Percentiles rank a stretch among this genome's conserved stretches.
phyloP scores from a whole-genome alignment of 1,140 invertebrate species.

The Zaprionus tsacasi region DNA sequence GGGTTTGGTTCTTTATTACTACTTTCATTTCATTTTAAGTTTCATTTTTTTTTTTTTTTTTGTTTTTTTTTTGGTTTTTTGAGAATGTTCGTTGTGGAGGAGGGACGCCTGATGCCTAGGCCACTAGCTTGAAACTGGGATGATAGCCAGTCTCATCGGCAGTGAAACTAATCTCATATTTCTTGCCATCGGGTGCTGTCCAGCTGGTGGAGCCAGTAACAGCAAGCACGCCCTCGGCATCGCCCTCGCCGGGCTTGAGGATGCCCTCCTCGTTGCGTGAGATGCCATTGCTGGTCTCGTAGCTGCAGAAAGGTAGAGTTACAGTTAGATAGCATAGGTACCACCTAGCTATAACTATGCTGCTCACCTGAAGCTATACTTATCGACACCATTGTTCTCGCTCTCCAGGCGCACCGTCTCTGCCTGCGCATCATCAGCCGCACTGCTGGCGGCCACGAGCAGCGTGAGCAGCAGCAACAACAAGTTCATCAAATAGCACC shows the following conservation, averaged over 20 bases:
- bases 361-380: not conserved
- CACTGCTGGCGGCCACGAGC: not conserved
- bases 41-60: slow-evolving; percentile 6
- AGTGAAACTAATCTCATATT: slow-evolving; percentile 87
- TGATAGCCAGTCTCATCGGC: slow-evolving; percentile 91
- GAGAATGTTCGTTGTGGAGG: slow-evolving; percentile 13
- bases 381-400: slow-evolving; percentile 2
- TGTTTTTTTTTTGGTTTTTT: slow-evolving; percentile 15
- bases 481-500: not conserved
- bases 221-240: slow-evolving; percentile 85
- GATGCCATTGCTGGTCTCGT: slow-evolving; percentile 90
- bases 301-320: slow-evolving; percentile 79
- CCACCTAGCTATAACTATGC: too few species aligned
- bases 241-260: slow-evolving; percentile 85
- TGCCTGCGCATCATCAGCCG: slow-evolving; percentile 1
- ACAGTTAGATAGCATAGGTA: too few species aligned
- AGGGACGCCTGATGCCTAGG: not conserved
- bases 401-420: slow-evolving; percentile 4
- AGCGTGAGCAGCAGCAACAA: not conserved
- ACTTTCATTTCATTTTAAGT: slow-evolving; percentile 20
- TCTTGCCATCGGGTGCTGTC: slow-evolving; percentile 87
- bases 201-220: slow-evolving; percentile 89
- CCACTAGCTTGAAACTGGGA: slow-evolving; percentile 86
- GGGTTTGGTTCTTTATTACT: slow-evolving; percentile 23
- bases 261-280: slow-evolving; percentile 87